Evolutionary conservation across 2,113 vertebrate genomes (phyloP).

Genomic region (Cricetomys ansorgei): DNA sequence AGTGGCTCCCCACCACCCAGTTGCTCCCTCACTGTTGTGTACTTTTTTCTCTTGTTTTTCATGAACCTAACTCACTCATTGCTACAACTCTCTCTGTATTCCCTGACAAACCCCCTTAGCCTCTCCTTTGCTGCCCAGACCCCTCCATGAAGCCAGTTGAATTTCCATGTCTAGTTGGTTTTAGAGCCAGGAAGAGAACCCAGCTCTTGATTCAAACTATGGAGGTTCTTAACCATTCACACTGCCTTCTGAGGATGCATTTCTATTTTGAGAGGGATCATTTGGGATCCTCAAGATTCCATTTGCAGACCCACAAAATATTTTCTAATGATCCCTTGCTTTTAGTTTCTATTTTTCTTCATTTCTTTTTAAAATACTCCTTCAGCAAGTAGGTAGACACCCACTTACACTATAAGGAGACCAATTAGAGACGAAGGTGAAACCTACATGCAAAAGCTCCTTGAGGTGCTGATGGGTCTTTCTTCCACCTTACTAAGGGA

Average conservation of each 20-base stretch:
- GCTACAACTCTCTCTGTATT: not conserved
- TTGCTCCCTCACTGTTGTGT: not conserved
- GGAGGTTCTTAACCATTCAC: not conserved
- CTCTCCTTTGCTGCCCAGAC: not conserved
- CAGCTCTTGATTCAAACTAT: not conserved
- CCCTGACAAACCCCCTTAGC: not conserved
- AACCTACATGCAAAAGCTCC: not conserved
- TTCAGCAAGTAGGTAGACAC: conserved; percentile 30
- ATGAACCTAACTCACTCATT: not conserved
- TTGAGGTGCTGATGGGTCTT: conserved; percentile 24
- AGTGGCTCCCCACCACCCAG: not conserved
- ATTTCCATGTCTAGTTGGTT: conserved; percentile 2
- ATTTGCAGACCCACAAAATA: not conserved
- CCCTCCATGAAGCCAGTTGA: not conserved
- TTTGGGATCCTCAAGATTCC: not conserved
- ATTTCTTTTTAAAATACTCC: not conserved
- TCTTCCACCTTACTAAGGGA: not conserved
- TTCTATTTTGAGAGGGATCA: not conserved
- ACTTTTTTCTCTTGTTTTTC: not conserved
- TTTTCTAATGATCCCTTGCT: not conserved
- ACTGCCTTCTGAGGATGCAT: conserved; percentile 38
- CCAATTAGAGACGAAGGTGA: not conserved
- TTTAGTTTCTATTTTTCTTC: not conserved
- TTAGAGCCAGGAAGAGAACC: conserved; percentile 22
- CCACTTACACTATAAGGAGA: not conserved